Evolutionary conservation across 2,797 vertebrate species (phyloP), one percentile per base, ranked within the genome.

Genomic region (Microctenopoma lineatum): DNA sequence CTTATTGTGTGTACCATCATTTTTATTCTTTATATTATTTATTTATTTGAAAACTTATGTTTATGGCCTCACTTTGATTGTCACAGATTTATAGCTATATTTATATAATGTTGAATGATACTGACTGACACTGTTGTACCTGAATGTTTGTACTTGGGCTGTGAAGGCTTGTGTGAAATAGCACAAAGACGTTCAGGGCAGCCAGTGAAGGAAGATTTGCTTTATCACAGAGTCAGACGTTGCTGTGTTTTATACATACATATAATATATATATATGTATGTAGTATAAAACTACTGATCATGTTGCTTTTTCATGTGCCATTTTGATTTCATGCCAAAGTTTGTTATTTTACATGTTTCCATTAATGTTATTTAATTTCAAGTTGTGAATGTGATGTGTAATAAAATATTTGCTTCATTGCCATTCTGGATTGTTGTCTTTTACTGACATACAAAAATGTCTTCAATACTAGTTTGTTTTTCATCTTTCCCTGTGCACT

Each of bases 241-340:
- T 76, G 52, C 75, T 83, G 70, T 85, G 47, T 81, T 68, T 59
- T 83, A 79, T 77, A 83, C 64, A 66, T 59, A 73, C 32, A 21
- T 53, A 60, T 65, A 63, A 61, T 67, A 38, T 32, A 32, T 41
- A 27, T 60, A 55, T 70, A 21, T 53, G 56, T 65, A 63, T 64
- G 56, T 67, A 38, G 55, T 68, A 65, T 82, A 74, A 39, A 59
- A 54, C 66, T 64, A 69, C 56, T 72, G 76, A 75, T 83, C 41
- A 69, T 18, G 41, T 70, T 75, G 63, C 47, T 73, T 69, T 70
- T 87, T 83, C 61, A 55, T 61, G 81, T 92, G 87, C 88, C 91
- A 91, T 87, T 90, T 90, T 90, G 51, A 87, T 81, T 92, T 92
- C 79, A 92, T 90, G 86, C 90, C 90, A 92, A 93, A 93, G 92